Base-by-base conservation (phyloP, 2,797 vertebrate species). In the Crocodylus rhombifer region DNA sequence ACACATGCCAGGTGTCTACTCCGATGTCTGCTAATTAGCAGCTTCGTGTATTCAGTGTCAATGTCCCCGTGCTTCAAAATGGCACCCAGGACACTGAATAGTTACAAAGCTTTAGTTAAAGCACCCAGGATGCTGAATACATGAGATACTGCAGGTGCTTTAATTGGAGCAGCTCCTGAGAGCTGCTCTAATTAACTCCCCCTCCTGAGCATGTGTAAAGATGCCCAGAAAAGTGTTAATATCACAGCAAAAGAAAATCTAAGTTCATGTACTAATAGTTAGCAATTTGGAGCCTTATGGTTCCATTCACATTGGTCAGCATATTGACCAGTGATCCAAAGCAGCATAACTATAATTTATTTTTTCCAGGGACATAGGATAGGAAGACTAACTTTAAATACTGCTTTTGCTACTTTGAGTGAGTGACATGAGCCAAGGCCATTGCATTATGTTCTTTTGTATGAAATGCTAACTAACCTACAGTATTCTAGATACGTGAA, bases 281-380 rank as follows among this genome's bases (percentile, higher is more conserved):
- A n/a, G 16, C 25, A 67, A 21, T 63, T 51, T 1, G 67, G 14
- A 80, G 78, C 18, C 25, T 5, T 20, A 10, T 4, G 1, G 3
- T 51, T 80, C 51, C 14, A 2, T 64, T 61, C n/a, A 25, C 25
- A 75, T 16, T 23, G 65, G 57, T 5, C 67, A n/a, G 15, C 6
- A 15, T 14, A 78, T 33, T n/a, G 5, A 67, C 63, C n/a, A 23
- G 17, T 0, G 0, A 58, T 63, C 73, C 26, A 25, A 0, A 76
- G 21, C 5, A 65, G 65, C 21, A 81, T 15, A 25, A 82, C 64
- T 15, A 84, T 17, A 36, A 28, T 51, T 8, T 20, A 33, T 36
- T 80, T 84, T 84, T 75, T 42, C 5, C 6, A 82, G 14, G 9
- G 55, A 81, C 56, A 79, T 51, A 36, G 51, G 23, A 26, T 51